phyloP scores from a whole-genome alignment of 2,888 invertebrate species.

The Pammene aurita region DNA sequence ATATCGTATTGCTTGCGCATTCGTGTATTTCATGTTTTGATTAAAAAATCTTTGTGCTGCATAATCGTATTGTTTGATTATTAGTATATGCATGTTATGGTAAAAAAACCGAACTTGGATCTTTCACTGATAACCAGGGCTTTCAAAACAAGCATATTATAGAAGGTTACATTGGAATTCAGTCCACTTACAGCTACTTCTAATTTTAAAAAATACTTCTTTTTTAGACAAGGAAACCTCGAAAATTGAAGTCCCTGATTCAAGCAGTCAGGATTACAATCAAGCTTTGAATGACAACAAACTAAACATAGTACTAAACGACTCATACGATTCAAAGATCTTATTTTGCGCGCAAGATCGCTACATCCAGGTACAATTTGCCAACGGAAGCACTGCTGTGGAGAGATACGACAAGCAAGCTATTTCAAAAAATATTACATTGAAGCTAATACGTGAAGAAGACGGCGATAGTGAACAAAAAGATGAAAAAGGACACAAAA shows the following conservation, averaged over 20 bases:
- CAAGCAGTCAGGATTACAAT: neutral
- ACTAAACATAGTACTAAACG: neutral
- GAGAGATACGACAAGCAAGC: neutral
- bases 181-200: too few species aligned
- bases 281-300: neutral
- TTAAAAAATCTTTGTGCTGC: too few species aligned
- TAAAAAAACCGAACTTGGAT: too few species aligned
- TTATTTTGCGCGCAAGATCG: conserved; percentile 1
- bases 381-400: neutral
- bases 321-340: neutral
- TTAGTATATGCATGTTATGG: too few species aligned
- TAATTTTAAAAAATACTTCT: neutral
- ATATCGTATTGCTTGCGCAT: too few species aligned
- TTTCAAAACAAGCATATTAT: too few species aligned
- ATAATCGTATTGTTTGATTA: too few species aligned
- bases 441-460: neutral
- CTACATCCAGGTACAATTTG: neutral
- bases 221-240: neutral
- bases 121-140: too few species aligned
- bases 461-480: too few species aligned
- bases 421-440: neutral
- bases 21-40: too few species aligned
- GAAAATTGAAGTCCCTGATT: neutral
- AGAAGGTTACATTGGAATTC: too few species aligned
- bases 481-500: too few species aligned